phyloP scores from a whole-genome alignment of 1,140 invertebrate species.

The Drosophila bocqueti region DNA sequence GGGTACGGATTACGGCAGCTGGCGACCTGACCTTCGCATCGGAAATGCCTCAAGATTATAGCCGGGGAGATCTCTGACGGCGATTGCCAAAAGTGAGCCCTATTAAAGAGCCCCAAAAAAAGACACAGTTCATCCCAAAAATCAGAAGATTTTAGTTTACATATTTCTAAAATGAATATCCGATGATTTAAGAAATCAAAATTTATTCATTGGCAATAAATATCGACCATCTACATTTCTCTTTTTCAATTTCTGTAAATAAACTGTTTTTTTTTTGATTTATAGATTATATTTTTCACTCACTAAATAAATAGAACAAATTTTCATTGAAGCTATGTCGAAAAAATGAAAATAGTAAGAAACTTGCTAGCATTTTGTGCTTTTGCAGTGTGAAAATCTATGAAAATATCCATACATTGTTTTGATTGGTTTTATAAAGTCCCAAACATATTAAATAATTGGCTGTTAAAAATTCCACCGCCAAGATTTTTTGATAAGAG shows the following conservation, averaged over 20 bases:
- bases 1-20: conserved; percentile 10
- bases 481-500: no score
- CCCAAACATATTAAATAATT: background rate
- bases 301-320: background rate
- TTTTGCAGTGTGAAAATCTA: conserved; percentile 4
- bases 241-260: background rate
- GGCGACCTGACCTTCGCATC: conserved; percentile 15
- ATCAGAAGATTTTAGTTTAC: background rate
- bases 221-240: background rate
- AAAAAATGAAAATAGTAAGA: background rate
- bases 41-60: conserved; percentile 13
- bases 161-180: background rate
- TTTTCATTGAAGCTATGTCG: background rate
- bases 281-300: background rate
- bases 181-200: background rate
- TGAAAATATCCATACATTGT: background rate
- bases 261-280: background rate
- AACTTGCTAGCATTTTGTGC: background rate
- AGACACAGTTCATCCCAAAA: background rate
- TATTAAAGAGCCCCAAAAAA: background rate
- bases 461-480: background rate
- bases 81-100: conserved; percentile 3
- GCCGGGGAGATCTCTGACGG: background rate
- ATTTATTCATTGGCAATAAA: background rate
- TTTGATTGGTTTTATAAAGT: background rate